A percentile compares a stretch with the other conserved stretches of the same genome.
These are phyloP conservation scores for Meteorus colon DNA, from an alignment of 2,888 invertebrate genomes.

Conservation along the genomic window DNA sequence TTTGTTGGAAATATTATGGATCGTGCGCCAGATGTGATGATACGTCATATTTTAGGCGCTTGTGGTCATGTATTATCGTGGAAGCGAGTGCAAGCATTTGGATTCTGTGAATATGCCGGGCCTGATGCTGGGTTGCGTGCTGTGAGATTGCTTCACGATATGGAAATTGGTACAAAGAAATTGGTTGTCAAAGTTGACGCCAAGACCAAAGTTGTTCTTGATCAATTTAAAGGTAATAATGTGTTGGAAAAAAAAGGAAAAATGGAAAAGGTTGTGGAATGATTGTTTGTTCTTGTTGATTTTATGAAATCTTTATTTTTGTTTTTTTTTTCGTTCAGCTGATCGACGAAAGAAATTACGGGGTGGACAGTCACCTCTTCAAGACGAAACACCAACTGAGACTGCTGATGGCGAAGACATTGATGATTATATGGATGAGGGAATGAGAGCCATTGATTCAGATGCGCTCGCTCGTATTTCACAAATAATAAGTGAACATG, in stretches of 20 bases:
- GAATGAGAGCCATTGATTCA: slow-evolving; percentile 83
- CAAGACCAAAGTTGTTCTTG: slow-evolving; percentile 95
- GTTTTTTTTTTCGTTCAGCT: slow-evolving; percentile 65
- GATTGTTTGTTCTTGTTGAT: slow-evolving; percentile 21
- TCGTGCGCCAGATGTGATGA: slow-evolving; percentile 95
- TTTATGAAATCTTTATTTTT: background rate
- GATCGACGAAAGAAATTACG: slow-evolving; percentile 78
- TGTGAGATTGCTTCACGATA: slow-evolving; percentile 92
- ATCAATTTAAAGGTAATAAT: slow-evolving; percentile 88
- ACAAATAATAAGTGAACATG: slow-evolving; percentile 87
- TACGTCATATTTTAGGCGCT: slow-evolving; percentile 91
- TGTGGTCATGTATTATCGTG: slow-evolving; percentile 97
- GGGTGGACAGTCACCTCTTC: slow-evolving; percentile 76
- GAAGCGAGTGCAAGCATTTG: slow-evolving; percentile 98
- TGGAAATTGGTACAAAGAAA: slow-evolving; percentile 93
- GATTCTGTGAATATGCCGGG: slow-evolving; percentile 97
- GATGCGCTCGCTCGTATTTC: slow-evolving; percentile 85
- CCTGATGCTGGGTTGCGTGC: slow-evolving; percentile 97
- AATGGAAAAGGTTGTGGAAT: slow-evolving; percentile 32
- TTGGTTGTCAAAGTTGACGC: slow-evolving; percentile 98
- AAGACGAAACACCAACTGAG: slow-evolving; percentile 78
- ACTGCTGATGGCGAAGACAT: slow-evolving; percentile 75
- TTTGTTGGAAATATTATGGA: slow-evolving; percentile 98
- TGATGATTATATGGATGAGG: slow-evolving; percentile 83
- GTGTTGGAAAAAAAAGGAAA: slow-evolving; percentile 53